Evolutionary conservation across 2,797 vertebrate species (phyloP).

Genomic region (Lophura swinhoii): DNA sequence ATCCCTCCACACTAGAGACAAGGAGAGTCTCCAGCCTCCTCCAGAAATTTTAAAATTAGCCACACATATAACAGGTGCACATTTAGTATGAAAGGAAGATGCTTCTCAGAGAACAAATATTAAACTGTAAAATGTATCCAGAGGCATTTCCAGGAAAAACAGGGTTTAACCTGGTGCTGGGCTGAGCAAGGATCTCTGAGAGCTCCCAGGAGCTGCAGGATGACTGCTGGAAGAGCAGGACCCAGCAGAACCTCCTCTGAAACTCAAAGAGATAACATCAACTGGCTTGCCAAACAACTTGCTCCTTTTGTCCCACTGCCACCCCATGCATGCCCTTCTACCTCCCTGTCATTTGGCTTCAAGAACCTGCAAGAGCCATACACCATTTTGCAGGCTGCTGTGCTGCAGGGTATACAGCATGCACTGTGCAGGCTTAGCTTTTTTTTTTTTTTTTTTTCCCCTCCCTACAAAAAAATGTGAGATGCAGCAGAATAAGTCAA

Average conservation of each 20-base stretch:
- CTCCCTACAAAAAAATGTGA: not conserved
- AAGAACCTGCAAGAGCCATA: not conserved
- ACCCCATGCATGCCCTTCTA: too few relatives aligned
- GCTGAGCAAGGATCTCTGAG: not conserved
- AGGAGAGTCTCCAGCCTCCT: not conserved
- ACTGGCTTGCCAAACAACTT: too few relatives aligned
- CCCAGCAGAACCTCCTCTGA: not conserved
- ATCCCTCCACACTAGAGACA: not conserved
- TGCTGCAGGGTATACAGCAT: not conserved
- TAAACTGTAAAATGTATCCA: slow-evolving; percentile 13
- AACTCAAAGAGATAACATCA: too few relatives aligned
- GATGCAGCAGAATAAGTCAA: not conserved
- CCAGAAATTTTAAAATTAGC: slow-evolving; percentile 21
- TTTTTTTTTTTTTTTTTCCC: not conserved
- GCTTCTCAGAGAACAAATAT: slow-evolving; percentile 28
- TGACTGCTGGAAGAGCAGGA: not conserved
- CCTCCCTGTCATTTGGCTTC: not conserved
- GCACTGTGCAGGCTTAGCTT: not conserved
- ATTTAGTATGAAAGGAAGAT: slow-evolving; percentile 38
- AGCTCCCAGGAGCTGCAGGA: not conserved
- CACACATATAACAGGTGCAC: not conserved
- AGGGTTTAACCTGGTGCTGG: not conserved
- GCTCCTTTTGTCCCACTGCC: too few relatives aligned
- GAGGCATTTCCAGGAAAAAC: not conserved
- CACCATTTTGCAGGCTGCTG: not conserved